These are phyloP conservation scores for Uria lomvia DNA, from an alignment of 2,113 vertebrate genomes.

Conservation along the genomic window DNA sequence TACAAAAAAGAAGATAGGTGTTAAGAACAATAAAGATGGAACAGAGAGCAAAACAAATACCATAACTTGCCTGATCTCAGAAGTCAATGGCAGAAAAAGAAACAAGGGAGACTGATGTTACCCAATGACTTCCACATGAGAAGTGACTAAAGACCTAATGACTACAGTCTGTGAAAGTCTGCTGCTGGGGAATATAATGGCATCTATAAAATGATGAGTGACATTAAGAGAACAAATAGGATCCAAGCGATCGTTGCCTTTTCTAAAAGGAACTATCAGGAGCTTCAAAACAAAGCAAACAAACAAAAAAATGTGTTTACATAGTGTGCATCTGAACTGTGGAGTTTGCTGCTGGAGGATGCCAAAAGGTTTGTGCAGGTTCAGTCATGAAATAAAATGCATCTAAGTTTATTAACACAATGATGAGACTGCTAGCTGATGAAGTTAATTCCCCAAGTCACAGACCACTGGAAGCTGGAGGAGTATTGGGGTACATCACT, in stretches of 20 bases:
- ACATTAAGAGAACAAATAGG: background rate
- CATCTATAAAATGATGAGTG: background rate
- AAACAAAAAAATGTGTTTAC: background rate
- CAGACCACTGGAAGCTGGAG: background rate
- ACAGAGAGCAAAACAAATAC: background rate
- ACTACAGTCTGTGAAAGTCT: background rate
- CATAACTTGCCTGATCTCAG: background rate
- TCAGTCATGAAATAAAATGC: background rate
- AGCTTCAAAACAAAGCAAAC: background rate
- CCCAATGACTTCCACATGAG: background rate
- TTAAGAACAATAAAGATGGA: background rate
- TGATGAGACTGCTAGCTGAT: background rate
- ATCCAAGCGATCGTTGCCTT: background rate
- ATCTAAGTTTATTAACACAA: background rate
- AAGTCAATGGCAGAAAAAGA: background rate
- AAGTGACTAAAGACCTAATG: background rate
- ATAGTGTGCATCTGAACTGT: background rate
- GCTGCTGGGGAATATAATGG: background rate
- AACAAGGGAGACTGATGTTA: background rate
- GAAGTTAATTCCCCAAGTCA: background rate
- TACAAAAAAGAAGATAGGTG: background rate
- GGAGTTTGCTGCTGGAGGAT: background rate
- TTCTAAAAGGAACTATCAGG: background rate
- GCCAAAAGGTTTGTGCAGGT: background rate
- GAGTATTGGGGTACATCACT: background rate